Percentiles rank a stretch among this genome's conserved stretches.
phyloP scores from a whole-genome alignment of 2,113 vertebrate species.

The Capreolus pygargus region DNA sequence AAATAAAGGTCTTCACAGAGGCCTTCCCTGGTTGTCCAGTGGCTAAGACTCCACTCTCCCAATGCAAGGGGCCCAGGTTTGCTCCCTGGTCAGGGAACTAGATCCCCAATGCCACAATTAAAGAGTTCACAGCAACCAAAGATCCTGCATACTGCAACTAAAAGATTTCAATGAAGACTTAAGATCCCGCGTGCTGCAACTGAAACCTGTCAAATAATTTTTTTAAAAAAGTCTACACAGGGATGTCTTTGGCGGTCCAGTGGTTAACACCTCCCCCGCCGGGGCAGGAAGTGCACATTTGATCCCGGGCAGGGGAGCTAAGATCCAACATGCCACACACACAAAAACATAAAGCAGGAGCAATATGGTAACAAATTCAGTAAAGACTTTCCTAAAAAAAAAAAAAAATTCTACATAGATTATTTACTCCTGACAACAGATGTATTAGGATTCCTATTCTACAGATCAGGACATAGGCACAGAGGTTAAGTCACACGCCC shows the following conservation, averaged over 20 bases:
- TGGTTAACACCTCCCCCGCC: background rate
- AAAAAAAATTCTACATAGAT: background rate
- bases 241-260: rapidly evolving
- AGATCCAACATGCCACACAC: background rate
- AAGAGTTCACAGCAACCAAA: background rate
- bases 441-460: background rate
- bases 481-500: background rate
- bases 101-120: background rate
- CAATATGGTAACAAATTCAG: background rate
- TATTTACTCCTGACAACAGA: background rate
- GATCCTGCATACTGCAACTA: background rate
- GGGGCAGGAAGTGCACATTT: background rate
- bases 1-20: background rate
- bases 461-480: background rate
- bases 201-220: background rate
- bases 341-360: background rate
- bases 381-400: background rate
- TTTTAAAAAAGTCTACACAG: background rate
- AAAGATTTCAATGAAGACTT: background rate
- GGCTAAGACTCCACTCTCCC: background rate
- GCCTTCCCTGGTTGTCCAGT: background rate
- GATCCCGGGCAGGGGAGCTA: background rate
- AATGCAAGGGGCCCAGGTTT: background rate
- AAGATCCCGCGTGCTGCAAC: background rate
- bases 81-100: background rate